These are phyloP conservation scores for Leucopsar rothschildi DNA, from an alignment of 2,113 vertebrate genomes.

Conservation along the genomic window DNA sequence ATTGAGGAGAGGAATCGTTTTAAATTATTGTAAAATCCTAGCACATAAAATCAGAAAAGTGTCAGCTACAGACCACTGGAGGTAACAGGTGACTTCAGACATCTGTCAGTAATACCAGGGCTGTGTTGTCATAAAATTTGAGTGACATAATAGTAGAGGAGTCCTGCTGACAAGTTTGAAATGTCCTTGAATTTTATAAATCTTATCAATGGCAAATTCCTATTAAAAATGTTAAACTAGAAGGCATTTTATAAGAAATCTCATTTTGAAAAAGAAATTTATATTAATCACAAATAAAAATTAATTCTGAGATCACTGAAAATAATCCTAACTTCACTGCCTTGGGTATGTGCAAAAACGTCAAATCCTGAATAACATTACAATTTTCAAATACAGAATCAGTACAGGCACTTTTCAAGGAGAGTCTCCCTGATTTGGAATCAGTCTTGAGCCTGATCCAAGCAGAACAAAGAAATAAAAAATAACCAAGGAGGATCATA, in stretches of 20 bases:
- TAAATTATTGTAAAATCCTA: neutral
- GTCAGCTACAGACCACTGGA: neutral
- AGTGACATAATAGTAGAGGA: neutral
- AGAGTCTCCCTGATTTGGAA: neutral
- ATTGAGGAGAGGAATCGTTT: neutral
- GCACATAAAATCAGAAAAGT: neutral
- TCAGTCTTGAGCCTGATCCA: neutral
- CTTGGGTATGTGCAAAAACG: neutral
- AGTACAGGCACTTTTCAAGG: neutral
- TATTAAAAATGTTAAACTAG: neutral
- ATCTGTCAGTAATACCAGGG: neutral
- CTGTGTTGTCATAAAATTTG: neutral
- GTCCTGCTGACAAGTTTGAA: neutral
- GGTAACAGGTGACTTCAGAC: constrained; percentile 1
- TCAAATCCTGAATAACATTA: neutral
- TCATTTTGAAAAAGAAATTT: neutral
- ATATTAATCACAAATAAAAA: neutral
- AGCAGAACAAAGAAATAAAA: neutral
- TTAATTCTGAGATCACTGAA: neutral
- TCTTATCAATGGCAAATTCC: neutral
- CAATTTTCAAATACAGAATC: neutral
- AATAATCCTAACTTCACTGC: neutral
- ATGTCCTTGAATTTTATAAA: constrained; percentile 2
- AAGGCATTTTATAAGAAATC: neutral
- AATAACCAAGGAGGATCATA: neutral